Percentiles rank a stretch among this genome's conserved stretches.
Evolutionary conservation across 2,113 vertebrate genomes (phyloP).

Genomic region (rat (Rattus norvegicus)): GRCr8 NC_086023.1:120994501-120995000

Average conservation of each 20-base stretch:
- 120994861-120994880: neutral
- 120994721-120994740: neutral
- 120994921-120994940: neutral
- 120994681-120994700: neutral
- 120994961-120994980: neutral
- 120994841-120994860: too few relatives aligned
- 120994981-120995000: neutral
- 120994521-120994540: neutral
- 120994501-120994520: neutral
- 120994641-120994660: neutral
- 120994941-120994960: neutral
- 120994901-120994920: neutral
- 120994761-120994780: neutral
- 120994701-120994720: neutral
- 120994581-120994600: neutral
- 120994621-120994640: constrained; percentile 1
- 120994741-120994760: neutral
- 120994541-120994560: neutral
- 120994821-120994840: too few relatives aligned
- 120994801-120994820: too few relatives aligned
- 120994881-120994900: neutral
- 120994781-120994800: neutral
- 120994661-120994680: neutral
- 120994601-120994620: neutral
- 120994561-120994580: neutral